Evolutionary conservation across 2,797 vertebrate species (phyloP), one percentile per base, ranked within the genome.

Genomic region (Echiichthys vipera): DNA sequence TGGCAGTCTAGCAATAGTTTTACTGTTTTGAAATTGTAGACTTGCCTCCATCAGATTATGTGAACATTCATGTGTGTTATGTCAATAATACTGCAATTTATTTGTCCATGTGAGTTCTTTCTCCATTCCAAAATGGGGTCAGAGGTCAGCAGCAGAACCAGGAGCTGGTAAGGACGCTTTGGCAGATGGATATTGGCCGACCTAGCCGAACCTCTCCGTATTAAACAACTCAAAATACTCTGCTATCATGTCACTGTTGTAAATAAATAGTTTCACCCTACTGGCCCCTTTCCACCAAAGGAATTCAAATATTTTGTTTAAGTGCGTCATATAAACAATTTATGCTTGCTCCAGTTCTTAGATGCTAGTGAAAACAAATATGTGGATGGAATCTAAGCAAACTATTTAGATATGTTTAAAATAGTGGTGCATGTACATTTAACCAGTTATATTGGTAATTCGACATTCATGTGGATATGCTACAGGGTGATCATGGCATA

Each of bases 91-190:
- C 6, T 11, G 34, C 0, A 37, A 18, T 27, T 61, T 43, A n/a
- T 56, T 49, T 24, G 17, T 50, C 17, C 3, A 13, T n/a, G 18
- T 49, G 5, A 40, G 37, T 32, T 8, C 2, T 29, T 61, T 20
- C n/a, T n/a, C 3, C 0, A 2, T 4, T 59, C 22, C 17, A 42
- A 36, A 66, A 47, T 6, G 30, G 54, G 36, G 67, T 69, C 63
- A 72, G 29, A 69, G 65, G 71, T 73, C 53, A 74, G 8, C 11
- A 40, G 32, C 17, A 71, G 10, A 54, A 40, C 25, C 43, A 20
- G 2, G 18, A 27, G 34, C 46, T 51, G 7, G 40, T 18, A n/a
- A 40, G 11, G 5, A 59, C 58, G n/a, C 2, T n/a, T 66, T 20
- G 27, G 15, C 61, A 43, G 14, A 17, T 39, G 27, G 37, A 37